Base-by-base conservation (phyloP, 2,113 vertebrate genomes). In the Donacobius atricapilla region DNA sequence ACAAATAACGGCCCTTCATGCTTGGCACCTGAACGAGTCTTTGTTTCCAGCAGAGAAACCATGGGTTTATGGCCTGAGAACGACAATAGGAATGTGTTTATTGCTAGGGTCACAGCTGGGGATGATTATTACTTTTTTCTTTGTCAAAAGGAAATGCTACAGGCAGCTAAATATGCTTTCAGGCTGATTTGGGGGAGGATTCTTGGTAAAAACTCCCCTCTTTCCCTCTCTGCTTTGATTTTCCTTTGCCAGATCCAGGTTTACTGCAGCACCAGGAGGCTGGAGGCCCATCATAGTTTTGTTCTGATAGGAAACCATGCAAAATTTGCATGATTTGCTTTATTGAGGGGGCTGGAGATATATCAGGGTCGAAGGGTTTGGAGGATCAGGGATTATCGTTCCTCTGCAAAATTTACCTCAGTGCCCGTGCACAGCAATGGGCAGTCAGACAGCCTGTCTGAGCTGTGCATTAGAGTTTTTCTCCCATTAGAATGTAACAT, bases 101-200 rank as follows among this genome's bases (percentile, higher is more conserved):
- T 92, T 75, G 85, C 79, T 68, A 19, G 68, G 71, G 76, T 90
- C 96, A 83, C 94, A 97, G 96, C 94, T 96, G 93, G 96, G 89
- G 83, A 81, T 86, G 78, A 75, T 95, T 92, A 95, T 86, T 94
- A 71, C 79, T 83, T 86, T 94, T 91, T 97, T 64, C 64, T 94
- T 83, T 75, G 35, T 93, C 47, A 53, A 86, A 90, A 83, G 60
- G 68, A 93, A 97, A 95, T 73, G 88, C 76, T 95, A 57, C 76
- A 70, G 66, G 93, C 71, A 91, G 90, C 56, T 83, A 66, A 91
- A 85, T 2, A 6, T 64, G 31, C 51, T 95, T 89, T 87, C 14
- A 60, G 51, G 48, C 10, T 77, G 75, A 56, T 93, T 79, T 77
- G 76, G 88, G 47, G 11, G 39, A 80, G 20, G n/a, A 54, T 93